These are phyloP conservation scores for Tenthredo mesomela DNA, from an alignment of 2,888 invertebrate genomes.

Conservation along the genomic window DNA sequence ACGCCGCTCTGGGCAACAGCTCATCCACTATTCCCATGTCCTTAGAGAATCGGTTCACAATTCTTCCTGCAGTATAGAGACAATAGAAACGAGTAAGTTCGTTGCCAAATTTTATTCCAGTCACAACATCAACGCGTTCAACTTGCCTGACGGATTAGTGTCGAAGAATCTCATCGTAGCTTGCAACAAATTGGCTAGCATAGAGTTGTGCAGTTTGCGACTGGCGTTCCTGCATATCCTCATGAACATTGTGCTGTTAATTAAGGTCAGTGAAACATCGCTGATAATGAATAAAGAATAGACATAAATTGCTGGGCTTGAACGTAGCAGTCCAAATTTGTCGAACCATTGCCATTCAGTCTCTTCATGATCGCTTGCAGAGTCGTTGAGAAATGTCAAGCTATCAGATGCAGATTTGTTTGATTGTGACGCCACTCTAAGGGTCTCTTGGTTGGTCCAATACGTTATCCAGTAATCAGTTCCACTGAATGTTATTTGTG, in stretches of 20 bases:
- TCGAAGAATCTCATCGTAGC: conserved; percentile 79
- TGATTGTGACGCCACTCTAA: not conserved
- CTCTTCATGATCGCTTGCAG: not conserved
- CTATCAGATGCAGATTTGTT: not conserved
- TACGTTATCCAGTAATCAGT: conserved; percentile 88
- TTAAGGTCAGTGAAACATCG: conserved; percentile 74
- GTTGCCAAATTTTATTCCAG: not conserved
- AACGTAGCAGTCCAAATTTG: conserved; percentile 64
- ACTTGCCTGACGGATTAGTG: conserved; percentile 79
- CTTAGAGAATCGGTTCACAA: conserved; percentile 88
- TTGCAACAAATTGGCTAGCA: conserved; percentile 78
- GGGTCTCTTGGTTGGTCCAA: conserved; percentile 79
- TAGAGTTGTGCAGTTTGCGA: conserved; percentile 83
- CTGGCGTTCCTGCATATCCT: conserved; percentile 86
- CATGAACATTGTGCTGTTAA: conserved; percentile 84
- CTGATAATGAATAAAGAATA: conserved; percentile 72
- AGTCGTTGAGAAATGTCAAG: not conserved
- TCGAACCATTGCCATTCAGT: conserved; percentile 55
- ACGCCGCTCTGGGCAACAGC: conserved; percentile 81
- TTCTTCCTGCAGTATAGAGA: conserved; percentile 79
- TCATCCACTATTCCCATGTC: conserved; percentile 85
- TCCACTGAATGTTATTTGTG: conserved; percentile 84
- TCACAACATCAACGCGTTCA: not conserved
- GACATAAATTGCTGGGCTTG: conserved; percentile 71
- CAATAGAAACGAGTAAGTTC: not conserved